These are phyloP conservation scores for Benitochromis conjunctus DNA, from an alignment of 2,113 vertebrate species.

Conservation along the genomic window DNA sequence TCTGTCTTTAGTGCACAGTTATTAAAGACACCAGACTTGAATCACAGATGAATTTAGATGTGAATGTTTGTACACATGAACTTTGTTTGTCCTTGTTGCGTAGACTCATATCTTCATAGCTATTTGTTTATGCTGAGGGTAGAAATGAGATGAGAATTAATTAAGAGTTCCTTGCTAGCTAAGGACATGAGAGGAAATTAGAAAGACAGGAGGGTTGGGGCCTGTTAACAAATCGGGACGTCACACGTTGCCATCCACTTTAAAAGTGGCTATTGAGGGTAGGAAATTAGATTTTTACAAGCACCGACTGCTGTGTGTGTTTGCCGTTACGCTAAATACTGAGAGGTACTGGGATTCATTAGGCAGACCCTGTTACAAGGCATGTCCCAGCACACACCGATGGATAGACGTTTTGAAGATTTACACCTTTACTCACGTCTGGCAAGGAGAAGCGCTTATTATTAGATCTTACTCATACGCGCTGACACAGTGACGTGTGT, in stretches of 20 bases:
- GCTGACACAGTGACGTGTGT: background rate
- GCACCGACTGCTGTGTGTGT: constrained; percentile 23
- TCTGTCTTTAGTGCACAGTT: background rate
- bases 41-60: background rate
- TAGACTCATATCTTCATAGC: background rate
- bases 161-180: constrained; percentile 19
- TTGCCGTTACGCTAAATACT: constrained; percentile 36
- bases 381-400: background rate
- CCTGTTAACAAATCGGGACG: constrained; percentile 48
- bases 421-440: constrained; percentile 40
- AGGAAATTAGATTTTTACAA: constrained; percentile 63
- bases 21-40: background rate
- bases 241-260: constrained; percentile 32
- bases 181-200: constrained; percentile 34
- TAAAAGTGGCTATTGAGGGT: constrained; percentile 36
- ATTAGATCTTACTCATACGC: constrained; percentile 10
- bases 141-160: constrained; percentile 6
- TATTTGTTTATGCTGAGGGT: background rate
- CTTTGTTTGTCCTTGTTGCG: background rate
- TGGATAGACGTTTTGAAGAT: background rate
- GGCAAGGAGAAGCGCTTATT: background rate
- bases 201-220: background rate
- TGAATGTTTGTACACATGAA: background rate
- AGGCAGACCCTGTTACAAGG: constrained; percentile 13
- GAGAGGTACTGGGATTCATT: constrained; percentile 44